phyloP scores from a whole-genome alignment of 2,888 invertebrate species.

The Orgyia antiqua region DNA sequence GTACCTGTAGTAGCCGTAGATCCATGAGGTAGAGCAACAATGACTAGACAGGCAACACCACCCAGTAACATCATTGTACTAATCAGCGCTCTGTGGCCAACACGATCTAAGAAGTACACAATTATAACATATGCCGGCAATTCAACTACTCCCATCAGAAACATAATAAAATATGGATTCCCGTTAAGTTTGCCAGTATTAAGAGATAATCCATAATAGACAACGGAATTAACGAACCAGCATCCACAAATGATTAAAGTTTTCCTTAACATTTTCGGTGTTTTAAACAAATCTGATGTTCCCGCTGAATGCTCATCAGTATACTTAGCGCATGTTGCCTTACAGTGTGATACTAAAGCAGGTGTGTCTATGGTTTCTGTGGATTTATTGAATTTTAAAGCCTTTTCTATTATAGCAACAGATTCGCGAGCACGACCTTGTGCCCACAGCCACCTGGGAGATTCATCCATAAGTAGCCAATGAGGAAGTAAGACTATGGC shows the following conservation, averaged over 20 bases:
- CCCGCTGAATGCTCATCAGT: constrained; percentile 75
- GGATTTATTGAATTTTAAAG: constrained; percentile 83
- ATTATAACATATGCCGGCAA: constrained; percentile 87
- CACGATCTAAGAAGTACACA: constrained; percentile 85
- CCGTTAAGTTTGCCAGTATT: constrained; percentile 88
- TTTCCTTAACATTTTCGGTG: constrained; percentile 86
- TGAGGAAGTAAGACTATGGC: constrained; percentile 84
- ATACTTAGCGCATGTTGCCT: constrained; percentile 67
- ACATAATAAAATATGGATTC: constrained; percentile 88
- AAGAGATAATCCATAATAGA: constrained; percentile 90
- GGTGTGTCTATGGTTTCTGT: constrained; percentile 80
- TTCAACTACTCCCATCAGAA: constrained; percentile 88
- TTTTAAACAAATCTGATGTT: constrained; percentile 85
- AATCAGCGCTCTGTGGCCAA: constrained; percentile 87
- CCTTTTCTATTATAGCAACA: constrained; percentile 85
- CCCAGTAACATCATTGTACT: constrained; percentile 88
- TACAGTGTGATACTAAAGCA: constrained; percentile 80
- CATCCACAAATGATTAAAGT: constrained; percentile 88
- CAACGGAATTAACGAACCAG: constrained; percentile 92
- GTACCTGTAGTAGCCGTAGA: constrained; percentile 79
- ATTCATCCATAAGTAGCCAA: constrained; percentile 92
- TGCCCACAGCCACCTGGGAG: constrained; percentile 92
- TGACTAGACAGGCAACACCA: constrained; percentile 86
- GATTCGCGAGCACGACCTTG: constrained; percentile 87
- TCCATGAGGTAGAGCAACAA: constrained; percentile 83